Base-by-base conservation (phyloP, 1,140 invertebrate species). In the Drosophila simulans region DNA sequence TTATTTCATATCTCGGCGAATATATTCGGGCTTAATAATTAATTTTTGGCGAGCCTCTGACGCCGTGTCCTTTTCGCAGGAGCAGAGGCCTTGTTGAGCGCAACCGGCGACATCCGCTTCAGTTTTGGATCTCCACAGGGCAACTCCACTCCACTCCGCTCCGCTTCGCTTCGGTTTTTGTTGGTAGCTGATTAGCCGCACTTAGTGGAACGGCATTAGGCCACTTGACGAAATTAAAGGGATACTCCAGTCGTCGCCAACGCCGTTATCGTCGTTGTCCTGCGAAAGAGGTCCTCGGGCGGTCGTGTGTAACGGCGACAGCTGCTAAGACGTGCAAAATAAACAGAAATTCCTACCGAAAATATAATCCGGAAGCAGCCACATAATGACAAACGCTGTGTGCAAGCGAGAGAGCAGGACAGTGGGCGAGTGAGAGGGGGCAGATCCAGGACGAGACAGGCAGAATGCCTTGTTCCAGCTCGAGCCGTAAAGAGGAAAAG, bases 301-400 rank as follows among this genome's bases (percentile, higher is more conserved):
- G 74, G 74, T 64, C 74, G 74, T 71, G 75, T 78, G 65, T 77
- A 77, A 77, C 77, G 70, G 70, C 68, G 84, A 83, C 83, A 88
- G 84, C 83, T 89, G 84, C 76, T 77, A 80, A 88, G 84, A 88
- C 80, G 80, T 72, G 80, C 66, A 77, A 83, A 78, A 77, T 66
- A 77, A 77, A 89, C 78, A 69, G 64, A 77, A 89, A 88, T 79
- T 83, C 76, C 79, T 27, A 70, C 63, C 80, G 68, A 89, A 88
- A 88, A 88, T 88, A 88, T 88, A 88, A 88, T 88, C 84, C 84
- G 77, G 80, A 89, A 88, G 64, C 84, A 84, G 62, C 79, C 83
- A 88, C 81, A 85, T 84, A 85, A 82, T 88, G 83, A 86, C 83
- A 86, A 86, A 88, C 75, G 58, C 70, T n/a, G 49, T 25, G 27